Evolutionary conservation across 1,140 invertebrate genomes (phyloP).

Genomic region (Scaptomyza hsui): DNA sequence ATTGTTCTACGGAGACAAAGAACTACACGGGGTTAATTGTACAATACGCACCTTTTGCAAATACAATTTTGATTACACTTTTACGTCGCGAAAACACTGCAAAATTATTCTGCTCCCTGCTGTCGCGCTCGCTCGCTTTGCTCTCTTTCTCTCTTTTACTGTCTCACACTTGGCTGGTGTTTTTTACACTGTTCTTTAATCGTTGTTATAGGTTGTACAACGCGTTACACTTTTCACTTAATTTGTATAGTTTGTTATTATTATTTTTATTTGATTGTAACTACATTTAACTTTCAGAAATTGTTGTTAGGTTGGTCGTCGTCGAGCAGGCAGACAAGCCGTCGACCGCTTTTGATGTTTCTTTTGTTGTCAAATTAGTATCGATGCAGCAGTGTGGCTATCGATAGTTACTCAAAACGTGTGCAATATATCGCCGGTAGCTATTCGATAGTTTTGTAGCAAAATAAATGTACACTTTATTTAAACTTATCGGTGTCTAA

Average conservation of each 20-base stretch:
- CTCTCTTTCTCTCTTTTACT: constrained; percentile 24
- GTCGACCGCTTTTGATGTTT: constrained; percentile 50
- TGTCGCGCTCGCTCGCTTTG: constrained; percentile 56
- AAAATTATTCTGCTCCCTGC: constrained; percentile 61
- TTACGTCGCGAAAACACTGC: constrained; percentile 75
- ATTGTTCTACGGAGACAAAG: constrained; percentile 28
- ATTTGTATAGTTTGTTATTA: not conserved
- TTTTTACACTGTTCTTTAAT: constrained; percentile 27
- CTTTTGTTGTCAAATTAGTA: constrained; percentile 48
- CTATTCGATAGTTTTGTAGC: constrained; percentile 13
- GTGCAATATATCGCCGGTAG: constrained; percentile 39
- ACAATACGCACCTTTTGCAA: constrained; percentile 64
- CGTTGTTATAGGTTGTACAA: not conserved
- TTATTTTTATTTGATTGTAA: constrained; percentile 4
- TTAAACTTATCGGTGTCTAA: constrained; percentile 34
- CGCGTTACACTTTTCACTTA: constrained; percentile 10
- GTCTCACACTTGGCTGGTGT: constrained; percentile 34
- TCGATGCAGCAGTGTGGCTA: constrained; percentile 34
- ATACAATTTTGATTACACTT: constrained; percentile 61
- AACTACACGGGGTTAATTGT: constrained; percentile 28
- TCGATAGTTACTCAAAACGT: constrained; percentile 18
- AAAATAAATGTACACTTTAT: constrained; percentile 46
- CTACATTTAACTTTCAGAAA: constrained; percentile 28
- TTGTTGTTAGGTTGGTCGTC: constrained; percentile 22
- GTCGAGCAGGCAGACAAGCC: constrained; percentile 44